Percentiles rank a stretch among this genome's conserved stretches.
These are phyloP conservation scores for Rhaphigaster nebulosa DNA, from an alignment of 2,888 invertebrate species.

Conservation along the genomic window DNA sequence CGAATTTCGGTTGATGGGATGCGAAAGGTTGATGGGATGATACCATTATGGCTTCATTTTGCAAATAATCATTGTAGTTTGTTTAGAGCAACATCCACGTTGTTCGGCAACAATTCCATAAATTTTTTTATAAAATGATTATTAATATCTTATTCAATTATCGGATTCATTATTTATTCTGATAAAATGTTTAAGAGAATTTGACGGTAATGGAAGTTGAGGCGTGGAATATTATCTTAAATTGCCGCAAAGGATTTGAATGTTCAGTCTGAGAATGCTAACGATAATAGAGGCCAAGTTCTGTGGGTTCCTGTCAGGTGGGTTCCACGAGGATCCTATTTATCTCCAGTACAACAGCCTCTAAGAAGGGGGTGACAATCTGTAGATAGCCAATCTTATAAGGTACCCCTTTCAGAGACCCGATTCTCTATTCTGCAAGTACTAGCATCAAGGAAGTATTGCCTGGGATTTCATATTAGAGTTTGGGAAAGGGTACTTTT, in stretches of 20 bases:
- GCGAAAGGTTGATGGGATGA: no score
- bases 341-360: neutral
- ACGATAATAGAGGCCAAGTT: neutral
- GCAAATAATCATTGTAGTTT: no score
- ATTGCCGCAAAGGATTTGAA: neutral
- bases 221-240: no score
- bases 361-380: neutral
- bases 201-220: no score
- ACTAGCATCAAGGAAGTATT: neutral
- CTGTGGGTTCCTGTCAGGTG: neutral
- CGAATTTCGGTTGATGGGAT: no score
- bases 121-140: no score
- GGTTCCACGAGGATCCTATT: neutral
- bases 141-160: no score
- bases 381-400: conserved; percentile 28
- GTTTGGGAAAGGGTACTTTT: neutral
- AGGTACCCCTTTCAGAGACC: neutral
- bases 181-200: no score
- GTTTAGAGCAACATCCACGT: no score
- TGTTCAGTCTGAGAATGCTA: neutral
- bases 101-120: no score
- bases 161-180: no score
- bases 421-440: neutral
- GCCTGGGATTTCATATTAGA: neutral
- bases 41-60: no score